These are phyloP conservation scores for Chinchilla lanigera DNA, from an alignment of 2,113 vertebrate genomes.

Conservation along the genomic window DNA sequence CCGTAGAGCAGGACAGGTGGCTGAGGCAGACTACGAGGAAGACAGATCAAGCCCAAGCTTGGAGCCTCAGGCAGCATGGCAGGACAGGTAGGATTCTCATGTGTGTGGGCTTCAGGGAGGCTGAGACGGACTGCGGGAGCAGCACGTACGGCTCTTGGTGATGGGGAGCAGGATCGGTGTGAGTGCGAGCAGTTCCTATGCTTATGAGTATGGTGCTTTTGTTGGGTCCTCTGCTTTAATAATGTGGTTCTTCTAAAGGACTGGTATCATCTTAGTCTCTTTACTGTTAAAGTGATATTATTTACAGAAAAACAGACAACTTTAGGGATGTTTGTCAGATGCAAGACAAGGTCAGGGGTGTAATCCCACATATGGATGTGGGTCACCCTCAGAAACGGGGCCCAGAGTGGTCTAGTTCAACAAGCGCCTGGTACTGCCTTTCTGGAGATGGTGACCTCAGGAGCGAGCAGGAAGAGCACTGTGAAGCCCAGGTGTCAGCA, in stretches of 20 bases:
- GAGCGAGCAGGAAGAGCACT: background rate
- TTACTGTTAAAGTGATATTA: background rate
- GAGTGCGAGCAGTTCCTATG: background rate
- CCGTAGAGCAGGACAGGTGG: background rate
- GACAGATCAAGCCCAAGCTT: background rate
- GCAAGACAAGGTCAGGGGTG: background rate
- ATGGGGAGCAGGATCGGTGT: background rate
- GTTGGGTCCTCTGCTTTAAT: background rate
- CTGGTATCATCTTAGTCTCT: background rate
- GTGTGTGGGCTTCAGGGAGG: background rate
- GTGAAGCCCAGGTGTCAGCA: background rate
- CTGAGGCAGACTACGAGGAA: background rate
- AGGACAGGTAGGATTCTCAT: background rate
- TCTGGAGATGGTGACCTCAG: background rate
- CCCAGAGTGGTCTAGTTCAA: fast-evolving
- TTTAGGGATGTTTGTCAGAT: background rate
- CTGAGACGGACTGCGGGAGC: background rate
- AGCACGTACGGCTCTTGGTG: background rate
- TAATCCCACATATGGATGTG: fast-evolving
- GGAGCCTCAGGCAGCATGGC: background rate
- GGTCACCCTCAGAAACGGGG: background rate
- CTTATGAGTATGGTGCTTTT: fast-evolving
- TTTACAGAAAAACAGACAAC: background rate
- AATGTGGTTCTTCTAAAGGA: background rate
- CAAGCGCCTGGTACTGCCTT: background rate